phyloP scores from a whole-genome alignment of 2,888 invertebrate genomes.

The Apoda limacodes region DNA sequence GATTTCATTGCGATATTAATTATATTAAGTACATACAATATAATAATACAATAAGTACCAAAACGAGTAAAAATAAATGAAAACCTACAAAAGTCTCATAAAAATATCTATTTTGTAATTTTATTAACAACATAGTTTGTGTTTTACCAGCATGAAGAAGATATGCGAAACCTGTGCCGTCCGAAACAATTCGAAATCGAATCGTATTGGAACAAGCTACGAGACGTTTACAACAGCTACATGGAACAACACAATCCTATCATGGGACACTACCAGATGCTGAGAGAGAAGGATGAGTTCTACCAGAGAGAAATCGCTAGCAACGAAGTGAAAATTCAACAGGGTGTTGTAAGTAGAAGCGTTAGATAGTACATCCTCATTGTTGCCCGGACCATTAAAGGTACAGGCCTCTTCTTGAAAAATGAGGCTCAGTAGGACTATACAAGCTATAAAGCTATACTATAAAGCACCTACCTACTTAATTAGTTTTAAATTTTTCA shows the following conservation, averaged over 20 bases:
- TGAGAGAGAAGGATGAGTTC: slow-evolving; percentile 60
- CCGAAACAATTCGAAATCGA: slow-evolving; percentile 56
- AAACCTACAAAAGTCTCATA: too few relatives aligned
- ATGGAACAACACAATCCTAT: slow-evolving; percentile 54
- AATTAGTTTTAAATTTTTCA: too few relatives aligned
- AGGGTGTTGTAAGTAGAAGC: slow-evolving; percentile 33
- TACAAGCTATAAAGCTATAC: too few relatives aligned
- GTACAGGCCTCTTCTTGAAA: too few relatives aligned
- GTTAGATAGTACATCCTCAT: too few relatives aligned
- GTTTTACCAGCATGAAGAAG: slow-evolving; percentile 52
- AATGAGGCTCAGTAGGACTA: too few relatives aligned
- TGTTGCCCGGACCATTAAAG: too few relatives aligned
- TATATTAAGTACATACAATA: too few relatives aligned
- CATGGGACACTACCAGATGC: slow-evolving; percentile 47
- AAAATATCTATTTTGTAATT: slow-evolving; percentile 11
- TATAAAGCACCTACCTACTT: too few relatives aligned
- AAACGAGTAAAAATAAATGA: too few relatives aligned
- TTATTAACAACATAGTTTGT: slow-evolving; percentile 5
- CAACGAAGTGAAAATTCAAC: slow-evolving; percentile 46
- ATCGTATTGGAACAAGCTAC: slow-evolving; percentile 43
- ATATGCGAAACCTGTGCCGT: slow-evolving; percentile 42
- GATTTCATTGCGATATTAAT: too few relatives aligned
- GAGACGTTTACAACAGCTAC: slow-evolving; percentile 44
- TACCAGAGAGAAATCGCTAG: slow-evolving; percentile 61
- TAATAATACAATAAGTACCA: too few relatives aligned